Conservation (phyloP, 2,797 vertebrate species). For the Odontamblyopus rebecca region DNA sequence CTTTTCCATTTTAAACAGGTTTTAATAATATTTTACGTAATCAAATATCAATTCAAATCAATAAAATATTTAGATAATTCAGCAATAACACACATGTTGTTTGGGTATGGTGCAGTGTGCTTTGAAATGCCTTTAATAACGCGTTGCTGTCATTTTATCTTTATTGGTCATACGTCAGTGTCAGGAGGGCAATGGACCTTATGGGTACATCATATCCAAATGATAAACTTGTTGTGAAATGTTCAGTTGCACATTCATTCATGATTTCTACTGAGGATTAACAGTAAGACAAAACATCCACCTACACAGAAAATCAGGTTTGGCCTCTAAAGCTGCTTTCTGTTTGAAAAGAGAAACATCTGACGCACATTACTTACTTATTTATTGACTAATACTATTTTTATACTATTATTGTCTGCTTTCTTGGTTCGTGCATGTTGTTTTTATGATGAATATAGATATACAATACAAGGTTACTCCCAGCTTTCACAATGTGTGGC, state of each 20-base stretch:
- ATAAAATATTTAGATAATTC: too few species aligned
- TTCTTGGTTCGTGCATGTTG: conserved; percentile 44
- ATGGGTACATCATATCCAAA: conserved; percentile 21
- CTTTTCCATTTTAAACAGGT: background rate
- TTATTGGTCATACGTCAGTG: background rate
- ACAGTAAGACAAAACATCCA: conserved; percentile 12
- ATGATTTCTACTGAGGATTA: conserved; percentile 17
- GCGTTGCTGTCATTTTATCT: background rate
- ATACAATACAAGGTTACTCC: conserved; percentile 57
- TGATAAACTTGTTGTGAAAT: conserved; percentile 38
- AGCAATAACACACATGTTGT: too few species aligned
- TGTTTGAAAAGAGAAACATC: conserved; percentile 37
- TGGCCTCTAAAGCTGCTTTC: conserved; percentile 14
- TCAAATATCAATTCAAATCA: too few species aligned
- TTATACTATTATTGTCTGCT: background rate
- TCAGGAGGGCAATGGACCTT: background rate
- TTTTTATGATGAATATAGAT: conserved; percentile 59
- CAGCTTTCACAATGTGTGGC: conserved; percentile 69
- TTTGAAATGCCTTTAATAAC: background rate
- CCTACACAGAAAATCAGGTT: background rate
- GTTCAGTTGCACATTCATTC: conserved; percentile 27
- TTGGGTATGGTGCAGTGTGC: too few species aligned
- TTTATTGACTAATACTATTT: too few species aligned
- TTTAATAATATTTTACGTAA: background rate
- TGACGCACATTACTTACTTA: background rate